phyloP scores from a whole-genome alignment of 2,113 vertebrate species.

The Rynchops niger region DNA sequence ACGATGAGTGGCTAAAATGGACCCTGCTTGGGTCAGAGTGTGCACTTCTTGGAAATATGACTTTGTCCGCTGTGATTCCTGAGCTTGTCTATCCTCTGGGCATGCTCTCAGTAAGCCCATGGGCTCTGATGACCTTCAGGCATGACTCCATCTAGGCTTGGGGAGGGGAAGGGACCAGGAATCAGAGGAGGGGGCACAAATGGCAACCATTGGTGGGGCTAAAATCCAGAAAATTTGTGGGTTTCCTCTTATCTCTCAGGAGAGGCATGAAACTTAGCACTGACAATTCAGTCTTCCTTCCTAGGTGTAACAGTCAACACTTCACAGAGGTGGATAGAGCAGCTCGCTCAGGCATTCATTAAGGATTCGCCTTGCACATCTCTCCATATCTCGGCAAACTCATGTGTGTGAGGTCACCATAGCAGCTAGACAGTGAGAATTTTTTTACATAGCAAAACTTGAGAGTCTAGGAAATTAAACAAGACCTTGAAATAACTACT shows the following conservation, averaged over 20 bases:
- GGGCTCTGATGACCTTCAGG: neutral
- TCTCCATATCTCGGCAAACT: neutral
- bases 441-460: neutral
- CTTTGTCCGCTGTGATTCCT: neutral
- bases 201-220: neutral
- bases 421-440: neutral
- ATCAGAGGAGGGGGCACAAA: neutral
- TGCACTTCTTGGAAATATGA: neutral
- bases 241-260: neutral
- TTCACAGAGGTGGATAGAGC: neutral
- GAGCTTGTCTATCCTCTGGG: neutral
- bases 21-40: neutral
- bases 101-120: accelerated
- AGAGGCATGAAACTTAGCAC: neutral
- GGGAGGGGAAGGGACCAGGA: neutral
- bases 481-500: neutral
- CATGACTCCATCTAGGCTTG: neutral
- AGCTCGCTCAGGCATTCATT: neutral
- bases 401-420: neutral
- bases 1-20: accelerated
- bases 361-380: neutral
- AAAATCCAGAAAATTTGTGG: neutral
- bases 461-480: neutral
- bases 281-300: neutral
- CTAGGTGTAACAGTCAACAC: neutral